These are phyloP conservation scores for Philaethria dido DNA, from an alignment of 2,888 invertebrate species.

Conservation along the genomic window DNA sequence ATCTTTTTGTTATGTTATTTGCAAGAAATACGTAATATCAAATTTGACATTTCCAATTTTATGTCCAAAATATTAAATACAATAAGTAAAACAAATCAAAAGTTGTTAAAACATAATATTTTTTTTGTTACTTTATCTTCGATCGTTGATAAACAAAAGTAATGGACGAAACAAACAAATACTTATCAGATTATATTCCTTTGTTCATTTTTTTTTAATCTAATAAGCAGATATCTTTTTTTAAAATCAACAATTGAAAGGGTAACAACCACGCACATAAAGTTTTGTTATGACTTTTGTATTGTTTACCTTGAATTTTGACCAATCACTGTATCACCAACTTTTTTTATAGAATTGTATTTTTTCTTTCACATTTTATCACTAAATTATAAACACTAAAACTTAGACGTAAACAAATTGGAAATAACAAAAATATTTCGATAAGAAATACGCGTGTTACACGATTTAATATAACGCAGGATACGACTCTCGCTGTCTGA, in stretches of 20 bases:
- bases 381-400: conserved; percentile 3
- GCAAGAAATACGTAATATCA: too few species aligned
- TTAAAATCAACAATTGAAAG: conserved; percentile 1
- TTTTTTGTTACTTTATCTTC: neutral
- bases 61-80: too few species aligned
- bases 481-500: conserved; percentile 17
- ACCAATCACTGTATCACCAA: conserved; percentile 30
- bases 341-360: conserved; percentile 9
- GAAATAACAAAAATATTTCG: neutral
- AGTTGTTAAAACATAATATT: neutral
- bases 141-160: conserved; percentile 13
- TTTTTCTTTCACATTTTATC: conserved; percentile 25
- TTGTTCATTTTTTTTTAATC: neutral
- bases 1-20: too few species aligned
- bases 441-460: conserved; percentile 13
- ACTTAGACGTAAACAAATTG: neutral
- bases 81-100: neutral
- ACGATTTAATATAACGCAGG: neutral
- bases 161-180: neutral
- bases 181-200: conserved; percentile 1
- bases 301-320: conserved; percentile 42
- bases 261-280: neutral
- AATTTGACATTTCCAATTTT: too few species aligned
- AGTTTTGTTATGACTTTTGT: conserved; percentile 20
- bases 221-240: neutral